Evolutionary conservation across 2,888 invertebrate genomes (phyloP).

Genomic region (Malthinus flaveolus): DNA sequence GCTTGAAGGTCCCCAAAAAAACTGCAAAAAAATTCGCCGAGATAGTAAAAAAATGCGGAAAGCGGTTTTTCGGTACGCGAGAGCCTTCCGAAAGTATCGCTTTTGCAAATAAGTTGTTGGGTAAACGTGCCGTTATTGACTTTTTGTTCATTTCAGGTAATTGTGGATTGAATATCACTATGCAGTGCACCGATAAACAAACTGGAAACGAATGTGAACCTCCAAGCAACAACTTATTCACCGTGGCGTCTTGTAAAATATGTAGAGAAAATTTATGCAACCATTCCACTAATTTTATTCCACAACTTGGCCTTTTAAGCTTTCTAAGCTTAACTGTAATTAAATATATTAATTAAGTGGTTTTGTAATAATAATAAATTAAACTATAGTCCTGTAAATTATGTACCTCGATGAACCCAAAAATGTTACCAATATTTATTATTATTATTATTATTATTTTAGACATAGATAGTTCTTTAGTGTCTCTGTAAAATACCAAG

Average conservation of each 20-base stretch:
- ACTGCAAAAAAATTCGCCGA: too few species aligned
- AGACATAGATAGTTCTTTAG: too few species aligned
- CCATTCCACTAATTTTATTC: background rate
- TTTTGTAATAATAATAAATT: background rate
- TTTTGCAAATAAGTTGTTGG: too few species aligned
- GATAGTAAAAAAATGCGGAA: too few species aligned
- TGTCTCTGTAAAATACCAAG: too few species aligned
- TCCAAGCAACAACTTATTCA: slow-evolving; percentile 11
- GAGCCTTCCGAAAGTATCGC: too few species aligned
- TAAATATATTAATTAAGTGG: background rate
- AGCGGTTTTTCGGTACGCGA: too few species aligned
- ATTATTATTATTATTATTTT: too few species aligned
- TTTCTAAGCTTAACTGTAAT: background rate
- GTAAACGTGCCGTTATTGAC: background rate
- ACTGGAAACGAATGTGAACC: slow-evolving; percentile 20
- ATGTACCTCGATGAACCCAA: background rate
- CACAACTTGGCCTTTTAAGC: background rate
- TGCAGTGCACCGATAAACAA: slow-evolving; percentile 11
- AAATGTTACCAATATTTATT: background rate
- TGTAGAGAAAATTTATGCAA: slow-evolving; percentile 19
- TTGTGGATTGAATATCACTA: slow-evolving; percentile 7
- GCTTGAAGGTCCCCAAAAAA: too few species aligned
- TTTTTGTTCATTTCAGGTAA: slow-evolving; percentile 7
- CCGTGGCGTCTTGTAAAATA: slow-evolving; percentile 6
- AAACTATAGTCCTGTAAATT: background rate